Evolutionary conservation across 2,888 invertebrate genomes (phyloP).

Genomic region (Tiliacea citrago): DNA sequence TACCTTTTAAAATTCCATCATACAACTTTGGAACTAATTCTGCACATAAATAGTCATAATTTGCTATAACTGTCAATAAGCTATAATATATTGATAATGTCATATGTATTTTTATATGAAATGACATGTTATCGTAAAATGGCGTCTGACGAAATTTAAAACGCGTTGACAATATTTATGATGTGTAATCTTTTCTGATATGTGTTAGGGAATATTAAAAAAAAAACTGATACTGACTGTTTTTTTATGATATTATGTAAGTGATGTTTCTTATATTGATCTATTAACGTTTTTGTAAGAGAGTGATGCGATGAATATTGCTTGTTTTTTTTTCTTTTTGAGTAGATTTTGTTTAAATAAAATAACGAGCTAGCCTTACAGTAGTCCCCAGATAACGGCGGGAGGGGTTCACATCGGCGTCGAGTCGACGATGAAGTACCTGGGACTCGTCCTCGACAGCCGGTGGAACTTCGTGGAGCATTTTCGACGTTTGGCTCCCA

Average conservation of each 20-base stretch:
- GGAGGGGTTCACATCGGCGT: too few species aligned
- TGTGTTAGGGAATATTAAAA: conserved; percentile 33
- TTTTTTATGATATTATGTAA: conserved; percentile 18
- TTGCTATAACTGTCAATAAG: conserved; percentile 78
- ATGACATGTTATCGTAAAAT: conserved; percentile 64
- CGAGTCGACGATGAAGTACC: too few species aligned
- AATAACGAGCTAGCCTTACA: too few species aligned
- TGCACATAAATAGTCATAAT: conserved; percentile 80
- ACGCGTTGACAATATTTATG: conserved; percentile 72
- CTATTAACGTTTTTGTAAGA: conserved; percentile 4
- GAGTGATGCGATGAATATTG: not conserved
- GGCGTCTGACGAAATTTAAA: conserved; percentile 71
- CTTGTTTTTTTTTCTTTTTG: not conserved
- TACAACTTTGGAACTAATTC: conserved; percentile 64
- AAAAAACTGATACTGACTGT: conserved; percentile 7
- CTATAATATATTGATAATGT: conserved; percentile 73
- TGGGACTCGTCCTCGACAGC: too few species aligned
- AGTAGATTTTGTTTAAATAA: not conserved
- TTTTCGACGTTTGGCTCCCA: too few species aligned
- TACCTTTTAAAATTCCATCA: conserved; percentile 42
- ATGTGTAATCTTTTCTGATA: conserved; percentile 56
- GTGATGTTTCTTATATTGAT: conserved; percentile 18
- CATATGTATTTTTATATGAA: conserved; percentile 53
- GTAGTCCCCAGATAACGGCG: too few species aligned
- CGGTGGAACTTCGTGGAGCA: too few species aligned